Evolutionary conservation across 2,888 invertebrate genomes (phyloP), one percentile per base, ranked within the genome.

Genomic region (Caenorhabditis doughertyi): DNA sequence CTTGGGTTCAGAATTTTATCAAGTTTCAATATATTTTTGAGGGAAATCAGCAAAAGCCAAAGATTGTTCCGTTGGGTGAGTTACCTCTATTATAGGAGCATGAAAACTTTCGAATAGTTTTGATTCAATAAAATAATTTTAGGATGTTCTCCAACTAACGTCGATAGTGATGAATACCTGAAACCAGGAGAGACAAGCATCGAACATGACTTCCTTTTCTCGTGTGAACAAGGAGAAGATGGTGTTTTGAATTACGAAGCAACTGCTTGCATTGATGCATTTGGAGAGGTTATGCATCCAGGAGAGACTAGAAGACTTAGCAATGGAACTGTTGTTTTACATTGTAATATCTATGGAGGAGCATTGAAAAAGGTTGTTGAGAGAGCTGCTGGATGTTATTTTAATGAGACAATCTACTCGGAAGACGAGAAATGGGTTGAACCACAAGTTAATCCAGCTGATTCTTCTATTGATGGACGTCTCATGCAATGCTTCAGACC

Each of bases 401-500:
- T 83, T 79, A 87, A 87, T 56, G 81, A 83, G 42, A 85, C 85
- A 11, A 82, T 87, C 27, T 87, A 82, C 53, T 73, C 81, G 0
- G 83, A 87, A 53, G 86, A 87, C 7, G 83, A 84, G 77, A 84
- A 81, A 25, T 87, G 87, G 87, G 73, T 85, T 13, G 87, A 87
- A 67, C 85, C 84, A 25, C 51, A 84, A 21, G 32, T 53, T 0
- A 44, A 47, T 21, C 70, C 62, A n/a, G 39, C 16, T 60, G 70
- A 60, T 25, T 18, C 51, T 5, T 56, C 67, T 0, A 76, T 76
- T 25, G 72, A 67, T 35, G 80, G 81, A 29, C 58, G 81, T 21
- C 56, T 86, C 44, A 87, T 85, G 87, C 83, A 88, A 71, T 88
- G 88, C 71, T 88, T 88, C 83, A 65, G 88, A 25, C 88, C 88